Evolutionary conservation across 2,113 vertebrate genomes (phyloP).

Genomic region (Cyanoramphus novaezelandiae): DNA sequence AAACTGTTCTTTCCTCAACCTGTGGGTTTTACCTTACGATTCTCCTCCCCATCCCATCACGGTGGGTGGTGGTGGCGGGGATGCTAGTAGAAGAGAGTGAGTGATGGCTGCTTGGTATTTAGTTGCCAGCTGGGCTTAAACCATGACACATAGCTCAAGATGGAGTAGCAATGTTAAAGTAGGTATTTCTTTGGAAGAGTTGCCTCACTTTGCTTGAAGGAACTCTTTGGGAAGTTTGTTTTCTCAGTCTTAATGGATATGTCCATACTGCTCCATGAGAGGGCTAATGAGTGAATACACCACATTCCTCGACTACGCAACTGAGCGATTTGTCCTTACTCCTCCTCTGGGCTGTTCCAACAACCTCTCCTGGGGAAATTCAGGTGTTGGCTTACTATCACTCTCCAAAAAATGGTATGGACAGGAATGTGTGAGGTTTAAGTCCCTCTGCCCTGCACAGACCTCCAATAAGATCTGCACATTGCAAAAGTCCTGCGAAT

Average conservation of each 20-base stretch:
- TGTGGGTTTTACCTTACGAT: not conserved
- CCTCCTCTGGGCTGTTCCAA: rapidly evolving
- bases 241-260: rapidly evolving
- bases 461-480: not conserved
- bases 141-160: not conserved
- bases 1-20: not conserved
- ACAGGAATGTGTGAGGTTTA: not conserved
- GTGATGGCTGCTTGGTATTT: not conserved
- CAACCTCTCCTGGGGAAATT: not conserved
- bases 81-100: not conserved
- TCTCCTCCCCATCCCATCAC: not conserved
- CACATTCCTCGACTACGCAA: rapidly evolving
- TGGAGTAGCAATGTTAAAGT: not conserved
- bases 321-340: not conserved
- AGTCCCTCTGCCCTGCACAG: not conserved
- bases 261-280: rapidly evolving
- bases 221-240: not conserved
- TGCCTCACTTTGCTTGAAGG: not conserved
- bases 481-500: not conserved
- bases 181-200: not conserved
- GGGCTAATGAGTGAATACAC: not conserved
- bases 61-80: not conserved
- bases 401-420: not conserved
- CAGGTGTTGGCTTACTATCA: not conserved
- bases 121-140: not conserved